Base-by-base conservation (phyloP, 2,797 vertebrate genomes). In the Stomatorhinus walkeri region DNA sequence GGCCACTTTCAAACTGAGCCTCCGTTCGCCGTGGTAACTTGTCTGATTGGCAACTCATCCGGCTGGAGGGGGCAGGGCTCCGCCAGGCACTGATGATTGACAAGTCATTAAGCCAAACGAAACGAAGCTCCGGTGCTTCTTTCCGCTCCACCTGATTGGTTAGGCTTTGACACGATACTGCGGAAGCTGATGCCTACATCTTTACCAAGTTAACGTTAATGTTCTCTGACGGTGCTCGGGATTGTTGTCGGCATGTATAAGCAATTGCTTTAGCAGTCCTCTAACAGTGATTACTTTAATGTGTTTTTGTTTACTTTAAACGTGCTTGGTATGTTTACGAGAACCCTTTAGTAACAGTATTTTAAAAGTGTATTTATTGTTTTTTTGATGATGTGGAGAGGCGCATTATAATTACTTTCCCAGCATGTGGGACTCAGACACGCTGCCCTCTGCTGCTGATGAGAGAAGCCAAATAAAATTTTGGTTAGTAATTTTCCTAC, bases 1-100 rank as follows among this genome's bases (percentile, higher is more conserved):
- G 87, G n/a, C 87, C 89, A 19, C 43, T 49, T 89, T 22, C 87
- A 4, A 32, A 90, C 91, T 88, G 86, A 4, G 91, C 91, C 90
- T 84, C 59, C 88, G 8, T 91, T 94, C 79, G 88, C 93, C 91
- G 86, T 91, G 91, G 92, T n/a, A 89, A 94, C 48, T 0, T 1
- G 0, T 2, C 32, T 94, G 94, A 95, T 90, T 93, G 94, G 93
- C 94, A 93, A 61, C 2, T 0, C 9, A 28, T 1, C 84, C 51
- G 87, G 43, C 92, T 92, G 91, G 84, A 91, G 72, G 7, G 61
- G 89, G 90, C 10, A 79, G 51, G 32, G 90, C 84, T 49, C 28
- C 22, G 46, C 7, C 79, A 1, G 14, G 36, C 40, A 28, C 36
- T n/a, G 72, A 43, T 79, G 72, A 79, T 43, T n/a, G 72, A n/a